Conservation (phyloP, 1,140 invertebrate genomes). For the Phymorhynchus buccinoides region DNA sequence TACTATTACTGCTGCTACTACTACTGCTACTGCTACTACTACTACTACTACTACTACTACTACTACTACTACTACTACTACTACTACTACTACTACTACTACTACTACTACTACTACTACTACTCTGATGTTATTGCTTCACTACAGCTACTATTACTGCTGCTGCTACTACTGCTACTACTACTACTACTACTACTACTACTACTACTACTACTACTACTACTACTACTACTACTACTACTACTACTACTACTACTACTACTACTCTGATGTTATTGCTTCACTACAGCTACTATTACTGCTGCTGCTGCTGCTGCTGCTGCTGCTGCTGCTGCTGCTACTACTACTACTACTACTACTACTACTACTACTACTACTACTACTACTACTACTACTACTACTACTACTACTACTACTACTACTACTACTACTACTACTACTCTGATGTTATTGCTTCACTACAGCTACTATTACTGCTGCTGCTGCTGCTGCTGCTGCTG, state of each 20-base stretch:
- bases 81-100: not conserved
- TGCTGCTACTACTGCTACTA: not conserved
- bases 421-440: no score
- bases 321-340: not conserved
- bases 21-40: not conserved
- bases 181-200: not conserved
- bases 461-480: no score
- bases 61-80: not conserved
- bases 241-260: not conserved
- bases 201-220: not conserved
- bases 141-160: no score
- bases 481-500: not conserved
- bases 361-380: conserved; percentile 11
- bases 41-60: conserved; percentile 14
- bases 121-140: no score
- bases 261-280: no score
- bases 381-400: not conserved
- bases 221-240: not conserved
- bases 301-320: not conserved
- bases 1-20: no score
- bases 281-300: no score
- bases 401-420: not conserved
- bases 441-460: no score
- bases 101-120: no score
- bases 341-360: conserved; percentile 1